Base-by-base conservation (phyloP, 2,888 invertebrate species). In the Tridacna gigas region DNA sequence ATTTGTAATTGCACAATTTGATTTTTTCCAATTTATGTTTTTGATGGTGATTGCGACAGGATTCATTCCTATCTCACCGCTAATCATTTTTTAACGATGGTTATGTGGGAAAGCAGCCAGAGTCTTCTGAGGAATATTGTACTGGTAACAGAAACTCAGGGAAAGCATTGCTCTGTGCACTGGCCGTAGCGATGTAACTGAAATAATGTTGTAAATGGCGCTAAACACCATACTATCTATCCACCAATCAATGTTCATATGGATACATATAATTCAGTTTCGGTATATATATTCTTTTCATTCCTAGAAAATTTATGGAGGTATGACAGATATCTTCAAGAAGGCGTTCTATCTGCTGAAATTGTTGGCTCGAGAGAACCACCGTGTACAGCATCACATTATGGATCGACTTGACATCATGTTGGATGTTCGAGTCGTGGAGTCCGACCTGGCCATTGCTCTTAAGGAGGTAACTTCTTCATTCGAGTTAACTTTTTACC, bases 371-470 rank as follows among this genome's bases (percentile, higher is more conserved):
- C 82, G 92, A 76, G 94, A 94, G 74, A 94, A 94, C 79, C 92
- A 92, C 63, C 82, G 91, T 7, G 94, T 94, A 15, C 94, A 94
- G 88, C 90, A 90, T 77, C 91, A 94, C 82, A 91, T 94, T 74
- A 94, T 93, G 89, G 94, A 94, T 69, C 80, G 94, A 20, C 88
- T 94, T 65, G 94, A 94, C 80, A 89, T 92, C 13, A 87, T 94
- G 65, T 89, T 94, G 66, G 93, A 92, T 73, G 93, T 94, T n/a
- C 87, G 91, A 48, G 93, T 94, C 9, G 94, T 94, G 20, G 94
- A 94, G 83, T 91, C 92, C 0, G 93, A 94, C 63, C 90, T 94
- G 37, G 94, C 94, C 56, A 86, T 92, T 26, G 93, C 94, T 15
- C 87, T 94, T 15, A 93, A 93, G 82, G 94, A 94, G 94, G 94